Evolutionary conservation across 2,888 invertebrate species (phyloP).

Genomic region (Andrena flavipes): DNA sequence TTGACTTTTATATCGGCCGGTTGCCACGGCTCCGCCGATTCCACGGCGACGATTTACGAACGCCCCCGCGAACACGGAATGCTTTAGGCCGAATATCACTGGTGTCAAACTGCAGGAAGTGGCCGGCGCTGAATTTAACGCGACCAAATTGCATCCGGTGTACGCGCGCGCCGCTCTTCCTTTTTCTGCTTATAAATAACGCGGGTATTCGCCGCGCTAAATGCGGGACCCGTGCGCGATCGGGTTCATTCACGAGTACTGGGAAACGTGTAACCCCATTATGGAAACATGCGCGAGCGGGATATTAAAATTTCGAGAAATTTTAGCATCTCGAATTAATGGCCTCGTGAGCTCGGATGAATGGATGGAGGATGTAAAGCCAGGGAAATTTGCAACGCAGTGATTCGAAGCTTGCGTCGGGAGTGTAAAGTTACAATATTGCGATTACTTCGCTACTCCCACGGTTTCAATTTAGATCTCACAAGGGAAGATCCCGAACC

Average conservation of each 20-base stretch:
- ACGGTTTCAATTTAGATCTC: no score
- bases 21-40: background rate
- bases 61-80: conserved; percentile 15
- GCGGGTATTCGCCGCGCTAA: background rate
- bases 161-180: conserved; percentile 28
- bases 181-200: conserved; percentile 64
- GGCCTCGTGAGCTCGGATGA: background rate
- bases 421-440: no score
- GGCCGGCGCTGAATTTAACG: conserved; percentile 59
- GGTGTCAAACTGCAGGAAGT: conserved; percentile 55
- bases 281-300: background rate
- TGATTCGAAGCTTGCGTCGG: no score
- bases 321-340: background rate
- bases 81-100: conserved; percentile 40
- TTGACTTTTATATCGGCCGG: background rate
- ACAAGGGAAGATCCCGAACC: no score
- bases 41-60: background rate
- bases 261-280: conserved; percentile 14
- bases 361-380: background rate
- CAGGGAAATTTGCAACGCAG: no score
- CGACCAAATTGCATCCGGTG: conserved; percentile 66
- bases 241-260: conserved; percentile 34
- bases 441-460: no score
- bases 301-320: background rate
- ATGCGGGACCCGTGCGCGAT: conserved; percentile 8